Percentiles rank a stretch among this genome's conserved stretches.
Evolutionary conservation across 2,888 invertebrate species (phyloP).

Genomic region (Lycia hirtaria): DNA sequence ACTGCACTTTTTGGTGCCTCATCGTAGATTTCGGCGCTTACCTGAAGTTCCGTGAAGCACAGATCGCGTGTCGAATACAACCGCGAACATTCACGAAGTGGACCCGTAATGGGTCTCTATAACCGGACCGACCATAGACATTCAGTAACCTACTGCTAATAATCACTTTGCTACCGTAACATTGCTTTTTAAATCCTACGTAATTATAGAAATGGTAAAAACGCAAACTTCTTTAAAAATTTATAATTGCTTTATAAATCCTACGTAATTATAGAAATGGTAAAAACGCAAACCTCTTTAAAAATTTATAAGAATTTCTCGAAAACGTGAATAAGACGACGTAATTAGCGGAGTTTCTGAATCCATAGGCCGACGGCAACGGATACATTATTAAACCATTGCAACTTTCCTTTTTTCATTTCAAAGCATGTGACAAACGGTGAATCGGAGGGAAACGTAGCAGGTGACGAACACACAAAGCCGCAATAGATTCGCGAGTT

Average conservation of each 20-base stretch:
- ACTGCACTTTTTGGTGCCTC: slow-evolving; percentile 53
- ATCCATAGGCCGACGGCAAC: slow-evolving; percentile 12
- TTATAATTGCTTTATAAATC: slow-evolving; percentile 19
- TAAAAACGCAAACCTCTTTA: slow-evolving; percentile 30
- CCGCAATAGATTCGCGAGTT: slow-evolving; percentile 68
- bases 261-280: slow-evolving; percentile 35
- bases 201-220: slow-evolving; percentile 38
- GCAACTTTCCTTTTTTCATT: slow-evolving; percentile 52
- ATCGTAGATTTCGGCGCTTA: slow-evolving; percentile 58
- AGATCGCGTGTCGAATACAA: slow-evolving; percentile 71
- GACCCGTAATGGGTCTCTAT: slow-evolving; percentile 56
- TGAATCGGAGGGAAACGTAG: slow-evolving; percentile 44
- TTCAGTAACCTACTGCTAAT: slow-evolving; percentile 43
- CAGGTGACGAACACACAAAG: slow-evolving; percentile 72
- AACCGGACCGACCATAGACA: slow-evolving; percentile 55
- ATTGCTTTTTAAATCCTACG: slow-evolving; percentile 28
- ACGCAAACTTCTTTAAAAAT: slow-evolving; percentile 21
- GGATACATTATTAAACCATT: slow-evolving; percentile 32
- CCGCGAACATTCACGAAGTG: slow-evolving; percentile 63
- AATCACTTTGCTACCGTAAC: slow-evolving; percentile 42
- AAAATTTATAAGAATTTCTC: slow-evolving; percentile 20
- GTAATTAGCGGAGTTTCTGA: slow-evolving; percentile 21
- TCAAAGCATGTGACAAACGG: slow-evolving; percentile 53
- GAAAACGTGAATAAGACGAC: slow-evolving; percentile 4
- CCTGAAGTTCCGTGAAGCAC: slow-evolving; percentile 76